Conservation (phyloP, 2,797 vertebrate species). For the Cossypha caffra region DNA sequence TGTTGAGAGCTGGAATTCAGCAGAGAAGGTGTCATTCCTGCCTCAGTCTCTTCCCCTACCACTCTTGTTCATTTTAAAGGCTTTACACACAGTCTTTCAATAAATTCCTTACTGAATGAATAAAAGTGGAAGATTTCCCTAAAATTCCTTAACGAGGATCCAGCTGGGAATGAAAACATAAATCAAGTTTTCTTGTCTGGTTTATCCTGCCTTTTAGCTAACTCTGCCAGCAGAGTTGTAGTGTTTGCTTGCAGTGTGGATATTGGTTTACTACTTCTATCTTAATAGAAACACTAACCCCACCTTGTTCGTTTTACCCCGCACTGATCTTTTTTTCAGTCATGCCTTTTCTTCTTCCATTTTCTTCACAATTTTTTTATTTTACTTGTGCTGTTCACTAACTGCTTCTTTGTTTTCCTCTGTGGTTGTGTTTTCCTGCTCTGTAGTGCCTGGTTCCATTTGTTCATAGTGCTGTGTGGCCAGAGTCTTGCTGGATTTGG, state of each 20-base stretch:
- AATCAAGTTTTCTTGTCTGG: background rate
- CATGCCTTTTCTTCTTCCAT: background rate
- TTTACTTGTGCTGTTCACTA: background rate
- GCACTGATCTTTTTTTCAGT: background rate
- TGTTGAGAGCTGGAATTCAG: background rate
- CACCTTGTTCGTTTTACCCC: background rate
- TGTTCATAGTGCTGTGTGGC: background rate
- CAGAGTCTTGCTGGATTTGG: background rate
- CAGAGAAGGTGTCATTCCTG: background rate
- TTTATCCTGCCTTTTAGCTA: background rate
- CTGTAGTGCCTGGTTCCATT: accelerated
- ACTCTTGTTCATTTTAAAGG: background rate
- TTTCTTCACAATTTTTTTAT: background rate
- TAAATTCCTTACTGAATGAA: background rate
- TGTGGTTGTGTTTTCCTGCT: background rate
- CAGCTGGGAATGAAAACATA: background rate
- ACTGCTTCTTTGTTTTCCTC: background rate
- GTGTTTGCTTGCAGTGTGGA: background rate
- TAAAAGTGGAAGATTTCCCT: background rate
- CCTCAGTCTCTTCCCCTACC: background rate
- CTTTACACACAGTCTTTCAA: background rate
- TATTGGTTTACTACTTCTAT: background rate
- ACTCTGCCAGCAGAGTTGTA: background rate
- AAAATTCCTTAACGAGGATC: background rate
- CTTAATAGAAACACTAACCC: background rate